phyloP scores from a whole-genome alignment of 2,888 invertebrate genomes.

The Patella depressa region DNA sequence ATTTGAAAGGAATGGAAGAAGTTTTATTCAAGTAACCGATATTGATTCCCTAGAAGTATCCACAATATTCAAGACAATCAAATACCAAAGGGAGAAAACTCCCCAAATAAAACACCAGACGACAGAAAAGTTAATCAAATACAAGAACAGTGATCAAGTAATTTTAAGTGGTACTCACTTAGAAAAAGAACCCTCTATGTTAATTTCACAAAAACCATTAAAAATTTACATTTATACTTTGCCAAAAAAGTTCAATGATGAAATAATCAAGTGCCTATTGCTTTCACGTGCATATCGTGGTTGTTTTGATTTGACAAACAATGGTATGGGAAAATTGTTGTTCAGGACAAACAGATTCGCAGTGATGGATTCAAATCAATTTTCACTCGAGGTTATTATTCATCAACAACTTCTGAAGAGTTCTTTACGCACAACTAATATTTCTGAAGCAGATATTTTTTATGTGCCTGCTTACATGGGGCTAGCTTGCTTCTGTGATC shows the following conservation, averaged over 20 bases:
- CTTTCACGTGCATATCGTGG: neutral
- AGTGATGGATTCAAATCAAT: slow-evolving; percentile 37
- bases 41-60: neutral
- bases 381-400: slow-evolving; percentile 49
- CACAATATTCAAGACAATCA: neutral
- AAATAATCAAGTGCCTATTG: slow-evolving; percentile 27
- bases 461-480: slow-evolving; percentile 51
- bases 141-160: slow-evolving; percentile 10
- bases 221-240: slow-evolving; percentile 45
- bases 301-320: slow-evolving; percentile 35
- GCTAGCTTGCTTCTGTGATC: slow-evolving; percentile 38
- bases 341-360: slow-evolving; percentile 14
- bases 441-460: slow-evolving; percentile 43
- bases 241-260: slow-evolving; percentile 36
- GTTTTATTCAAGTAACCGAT: too few relatives aligned
- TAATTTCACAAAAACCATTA: slow-evolving; percentile 20
- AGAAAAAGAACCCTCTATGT: neutral
- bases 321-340: slow-evolving; percentile 37
- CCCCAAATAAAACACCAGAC: neutral
- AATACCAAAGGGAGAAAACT: slow-evolving; percentile 4
- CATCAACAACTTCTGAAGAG: slow-evolving; percentile 46
- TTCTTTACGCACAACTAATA: slow-evolving; percentile 40
- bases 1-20: too few relatives aligned
- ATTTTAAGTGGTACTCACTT: neutral
- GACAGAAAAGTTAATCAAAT: neutral